A percentile compares a stretch with the other conserved stretches of the same genome.
phyloP scores from a whole-genome alignment of 2,888 invertebrate genomes.

The Odiellus spinosus region DNA sequence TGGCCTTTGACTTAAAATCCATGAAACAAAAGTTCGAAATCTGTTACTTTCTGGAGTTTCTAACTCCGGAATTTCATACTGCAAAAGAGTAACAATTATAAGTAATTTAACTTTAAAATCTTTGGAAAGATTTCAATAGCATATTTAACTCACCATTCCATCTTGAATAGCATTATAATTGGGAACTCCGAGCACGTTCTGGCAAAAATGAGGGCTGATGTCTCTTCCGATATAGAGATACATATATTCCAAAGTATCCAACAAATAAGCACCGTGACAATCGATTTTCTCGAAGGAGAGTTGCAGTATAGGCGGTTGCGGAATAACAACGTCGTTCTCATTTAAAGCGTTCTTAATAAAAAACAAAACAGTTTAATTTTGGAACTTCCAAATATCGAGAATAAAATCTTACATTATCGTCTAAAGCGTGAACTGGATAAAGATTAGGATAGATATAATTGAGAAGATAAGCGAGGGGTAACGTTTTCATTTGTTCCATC shows the following conservation, averaged over 20 bases:
- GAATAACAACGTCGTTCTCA: conserved; percentile 7
- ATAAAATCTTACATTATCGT: conserved; percentile 33
- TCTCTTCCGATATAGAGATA: conserved; percentile 68
- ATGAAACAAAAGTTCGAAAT: conserved; percentile 60
- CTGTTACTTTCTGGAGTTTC: conserved; percentile 55
- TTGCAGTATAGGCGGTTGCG: conserved; percentile 57
- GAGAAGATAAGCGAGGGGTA: conserved; percentile 63
- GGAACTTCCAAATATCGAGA: conserved; percentile 10
- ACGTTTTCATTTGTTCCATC: conserved; percentile 81
- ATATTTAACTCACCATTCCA: conserved; percentile 29
- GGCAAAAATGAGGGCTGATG: conserved; percentile 54
- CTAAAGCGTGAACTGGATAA: conserved; percentile 65
- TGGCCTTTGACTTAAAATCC: conserved; percentile 71
- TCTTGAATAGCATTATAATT: conserved; percentile 57
- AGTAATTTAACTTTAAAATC: conserved; percentile 1
- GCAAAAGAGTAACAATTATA: conserved; percentile 22
- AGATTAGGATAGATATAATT: conserved; percentile 79
- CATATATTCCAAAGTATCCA: conserved; percentile 72
- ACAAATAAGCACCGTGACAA: conserved; percentile 66
- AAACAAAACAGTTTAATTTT: conserved; percentile 9
- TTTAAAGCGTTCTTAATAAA: not conserved
- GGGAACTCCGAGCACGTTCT: conserved; percentile 57
- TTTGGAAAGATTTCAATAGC: not conserved
- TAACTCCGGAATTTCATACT: conserved; percentile 58
- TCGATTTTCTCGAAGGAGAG: conserved; percentile 58